Conservation (phyloP, 37 sponge, comb jelly and placozoan genomes). For the Crambe crambe region DNA sequence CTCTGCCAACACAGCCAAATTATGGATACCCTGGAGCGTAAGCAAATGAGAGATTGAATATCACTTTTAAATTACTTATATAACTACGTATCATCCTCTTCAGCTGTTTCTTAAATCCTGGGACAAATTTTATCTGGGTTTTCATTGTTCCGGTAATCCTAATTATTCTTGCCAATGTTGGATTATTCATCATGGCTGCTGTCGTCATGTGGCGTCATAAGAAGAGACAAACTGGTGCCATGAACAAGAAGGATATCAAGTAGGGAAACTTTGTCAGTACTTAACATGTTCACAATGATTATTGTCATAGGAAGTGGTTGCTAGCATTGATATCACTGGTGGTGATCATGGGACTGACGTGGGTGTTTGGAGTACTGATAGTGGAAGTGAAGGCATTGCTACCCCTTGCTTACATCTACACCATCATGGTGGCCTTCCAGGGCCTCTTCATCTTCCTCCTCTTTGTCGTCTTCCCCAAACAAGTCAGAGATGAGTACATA, state of each 20-base stretch:
- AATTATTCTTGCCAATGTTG: constrained; percentile 50
- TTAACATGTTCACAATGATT: background rate
- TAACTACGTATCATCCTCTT: too few species aligned
- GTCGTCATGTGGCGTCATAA: constrained; percentile 49
- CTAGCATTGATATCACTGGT: constrained; percentile 43
- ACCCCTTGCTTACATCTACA: constrained; percentile 35
- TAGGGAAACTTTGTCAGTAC: background rate
- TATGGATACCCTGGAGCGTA: constrained; percentile 8
- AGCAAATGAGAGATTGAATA: too few species aligned
- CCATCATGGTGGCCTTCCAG: constrained; percentile 49
- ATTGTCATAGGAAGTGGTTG: constrained; percentile 42
- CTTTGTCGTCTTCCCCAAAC: constrained; percentile 39
- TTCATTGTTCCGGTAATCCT: constrained; percentile 66
- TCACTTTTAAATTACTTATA: too few species aligned
- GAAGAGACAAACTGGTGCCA: background rate
- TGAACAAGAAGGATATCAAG: background rate
- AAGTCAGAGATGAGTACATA: constrained; percentile 25
- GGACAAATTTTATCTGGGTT: constrained; percentile 44
- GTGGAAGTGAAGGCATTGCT: constrained; percentile 20
- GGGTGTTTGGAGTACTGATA: constrained; percentile 46
- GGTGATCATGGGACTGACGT: constrained; percentile 60
- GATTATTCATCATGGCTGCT: constrained; percentile 59
- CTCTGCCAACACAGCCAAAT: background rate
- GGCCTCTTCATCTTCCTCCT: constrained; percentile 47
- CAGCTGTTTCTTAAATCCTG: constrained; percentile 52